Evolutionary conservation across 2,888 invertebrate species (phyloP), one percentile per base, ranked within the genome.

Genomic region (Nomada hirtipes): DNA sequence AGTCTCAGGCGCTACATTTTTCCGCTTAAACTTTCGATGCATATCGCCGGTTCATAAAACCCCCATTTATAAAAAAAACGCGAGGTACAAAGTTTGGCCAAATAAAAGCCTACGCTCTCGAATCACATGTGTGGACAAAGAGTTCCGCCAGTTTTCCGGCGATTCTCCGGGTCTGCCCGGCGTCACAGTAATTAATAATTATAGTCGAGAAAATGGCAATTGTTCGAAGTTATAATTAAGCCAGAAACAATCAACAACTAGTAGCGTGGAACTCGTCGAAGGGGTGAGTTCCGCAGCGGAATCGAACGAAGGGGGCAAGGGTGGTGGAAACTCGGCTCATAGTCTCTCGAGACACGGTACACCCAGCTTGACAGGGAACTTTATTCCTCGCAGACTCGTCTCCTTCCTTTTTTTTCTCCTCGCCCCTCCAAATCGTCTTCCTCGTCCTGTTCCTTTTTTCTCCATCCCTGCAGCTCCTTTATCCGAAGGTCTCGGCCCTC

Each of bases 191-290:
- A 92, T 92, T 92, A 90, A 91, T 91, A 91, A 92, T 92, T 91
- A 92, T 91, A 91, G 89, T 88, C 75, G 86, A 65, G 83, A 88
- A 87, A 87, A 86, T 85, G 77, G 73, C 75, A 73, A 68, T 76
- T 86, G 86, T 88, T 84, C 89, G 80, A 92, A 93, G 91, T 93
- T 93, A 92, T 93, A 93, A 93, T 93, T 93, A 91, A 91, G 88
- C 90, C 82, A 88, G 77, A 90, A 93, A 93, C 92, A 92, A 93
- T 93, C 91, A 92, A 92, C 92, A 91, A 91, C 89, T 89, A 88
- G 82, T 84, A 79, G 82, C 76, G 70, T 76, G 84, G 68, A 83
- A 80, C 84, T 79, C 77, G 76, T 71, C 74, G 72, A 65, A 50
- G 70, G 67, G 65, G 50, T 4, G 36, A 53, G 72, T 65, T 73